phyloP scores from a whole-genome alignment of 1,140 invertebrate species.

The Drosophila pallidifrons region DNA sequence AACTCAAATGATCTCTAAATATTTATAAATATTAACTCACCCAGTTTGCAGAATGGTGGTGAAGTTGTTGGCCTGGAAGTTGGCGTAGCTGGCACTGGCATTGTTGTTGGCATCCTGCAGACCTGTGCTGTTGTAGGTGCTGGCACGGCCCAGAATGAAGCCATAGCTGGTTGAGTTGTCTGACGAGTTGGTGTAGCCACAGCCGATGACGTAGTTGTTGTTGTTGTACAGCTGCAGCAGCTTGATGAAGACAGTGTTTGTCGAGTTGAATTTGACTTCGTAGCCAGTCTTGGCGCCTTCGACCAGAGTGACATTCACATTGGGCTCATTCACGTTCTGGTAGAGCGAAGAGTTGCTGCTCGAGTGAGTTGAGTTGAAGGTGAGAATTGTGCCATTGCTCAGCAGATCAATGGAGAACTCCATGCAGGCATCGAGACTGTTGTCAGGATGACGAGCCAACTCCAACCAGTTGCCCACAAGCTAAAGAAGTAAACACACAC shows the following conservation, averaged over 20 bases:
- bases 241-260: conserved; percentile 30
- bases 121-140: not conserved
- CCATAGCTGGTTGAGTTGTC: conserved; percentile 35
- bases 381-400: conserved; percentile 27
- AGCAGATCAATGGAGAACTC: not conserved
- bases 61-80: conserved; percentile 37
- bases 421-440: conserved; percentile 35
- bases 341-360: conserved; percentile 17
- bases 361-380: conserved; percentile 51
- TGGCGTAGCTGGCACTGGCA: conserved; percentile 16
- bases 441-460: conserved; percentile 52
- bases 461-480: conserved; percentile 50
- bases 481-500: conserved; percentile 22
- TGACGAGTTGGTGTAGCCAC: conserved; percentile 42
- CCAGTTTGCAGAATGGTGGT: conserved; percentile 35
- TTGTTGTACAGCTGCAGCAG: conserved; percentile 33
- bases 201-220: conserved; percentile 48
- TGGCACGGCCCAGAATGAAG: conserved; percentile 46
- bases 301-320: conserved; percentile 36
- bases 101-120: conserved; percentile 29
- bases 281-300: conserved; percentile 24
- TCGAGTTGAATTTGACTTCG: conserved; percentile 37
- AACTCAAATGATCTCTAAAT: no score
- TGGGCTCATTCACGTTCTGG: conserved; percentile 26
- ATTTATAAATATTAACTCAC: conserved; percentile 32